These are phyloP conservation scores for Sclerurus mexicanus DNA, from an alignment of 2,113 vertebrate genomes.

Conservation along the genomic window DNA sequence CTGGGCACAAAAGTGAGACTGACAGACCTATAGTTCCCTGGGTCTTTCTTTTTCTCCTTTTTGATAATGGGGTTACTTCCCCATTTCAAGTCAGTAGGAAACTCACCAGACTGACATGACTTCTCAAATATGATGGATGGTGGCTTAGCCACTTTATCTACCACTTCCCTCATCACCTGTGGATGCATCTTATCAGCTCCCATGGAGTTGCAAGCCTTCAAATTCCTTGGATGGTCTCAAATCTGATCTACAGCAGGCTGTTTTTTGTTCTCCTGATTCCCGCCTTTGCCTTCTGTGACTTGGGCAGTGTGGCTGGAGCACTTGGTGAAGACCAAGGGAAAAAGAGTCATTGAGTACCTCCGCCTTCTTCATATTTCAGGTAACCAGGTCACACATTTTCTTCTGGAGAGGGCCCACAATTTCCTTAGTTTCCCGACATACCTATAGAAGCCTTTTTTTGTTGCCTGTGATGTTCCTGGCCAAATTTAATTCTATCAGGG, in stretches of 20 bases:
- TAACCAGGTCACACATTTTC: background rate
- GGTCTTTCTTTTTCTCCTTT: background rate
- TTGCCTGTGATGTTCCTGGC: background rate
- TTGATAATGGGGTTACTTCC: background rate
- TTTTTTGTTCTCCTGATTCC: background rate
- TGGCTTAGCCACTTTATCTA: background rate
- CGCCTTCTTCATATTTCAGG: background rate
- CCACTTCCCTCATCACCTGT: background rate
- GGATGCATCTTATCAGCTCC: background rate
- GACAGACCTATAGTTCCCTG: background rate
- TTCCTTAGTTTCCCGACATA: background rate
- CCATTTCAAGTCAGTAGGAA: background rate
- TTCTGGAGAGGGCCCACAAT: background rate
- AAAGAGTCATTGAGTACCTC: background rate
- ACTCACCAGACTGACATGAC: background rate
- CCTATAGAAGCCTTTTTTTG: background rate
- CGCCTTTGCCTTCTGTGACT: background rate
- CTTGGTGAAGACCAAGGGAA: background rate
- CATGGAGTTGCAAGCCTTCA: background rate
- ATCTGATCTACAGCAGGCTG: background rate
- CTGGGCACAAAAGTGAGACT: background rate
- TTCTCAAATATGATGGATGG: background rate
- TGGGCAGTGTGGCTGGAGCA: background rate
- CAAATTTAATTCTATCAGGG: background rate
- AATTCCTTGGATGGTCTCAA: background rate